phyloP scores from a whole-genome alignment of 2,888 invertebrate species.

The Xylocampa areola region DNA sequence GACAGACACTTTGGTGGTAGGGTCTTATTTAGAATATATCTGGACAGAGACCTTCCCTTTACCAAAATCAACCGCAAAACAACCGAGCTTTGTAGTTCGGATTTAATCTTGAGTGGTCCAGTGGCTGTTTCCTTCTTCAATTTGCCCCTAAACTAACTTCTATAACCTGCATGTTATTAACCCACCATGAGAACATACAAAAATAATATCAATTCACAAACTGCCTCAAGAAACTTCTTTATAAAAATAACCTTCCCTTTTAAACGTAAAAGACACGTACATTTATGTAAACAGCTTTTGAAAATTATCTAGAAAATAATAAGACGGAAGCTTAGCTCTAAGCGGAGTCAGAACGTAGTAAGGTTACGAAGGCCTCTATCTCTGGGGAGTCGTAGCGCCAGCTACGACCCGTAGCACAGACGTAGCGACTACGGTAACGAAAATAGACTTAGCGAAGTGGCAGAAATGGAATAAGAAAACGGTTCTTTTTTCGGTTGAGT shows the following conservation, averaged over 20 bases:
- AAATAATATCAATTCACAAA: not conserved
- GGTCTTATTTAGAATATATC: no score
- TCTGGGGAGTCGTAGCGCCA: constrained; percentile 82
- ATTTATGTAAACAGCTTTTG: constrained; percentile 57
- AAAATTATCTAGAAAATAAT: constrained; percentile 80
- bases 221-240: constrained; percentile 3
- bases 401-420: constrained; percentile 83
- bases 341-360: constrained; percentile 77
- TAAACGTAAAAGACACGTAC: constrained; percentile 38
- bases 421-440: constrained; percentile 80
- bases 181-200: no score
- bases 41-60: no score
- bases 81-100: no score
- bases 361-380: constrained; percentile 76
- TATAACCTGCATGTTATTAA: no score
- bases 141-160: no score
- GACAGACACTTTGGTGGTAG: no score
- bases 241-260: constrained; percentile 15
- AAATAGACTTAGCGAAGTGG: constrained; percentile 70
- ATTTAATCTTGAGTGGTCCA: no score
- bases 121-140: no score
- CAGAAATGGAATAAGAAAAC: constrained; percentile 53
- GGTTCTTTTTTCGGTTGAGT: constrained; percentile 22
- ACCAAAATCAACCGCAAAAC: no score
- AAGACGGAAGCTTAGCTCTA: constrained; percentile 76